Base-by-base conservation (phyloP, 2,888 invertebrate genomes). In the Cyclophora albipunctata region DNA sequence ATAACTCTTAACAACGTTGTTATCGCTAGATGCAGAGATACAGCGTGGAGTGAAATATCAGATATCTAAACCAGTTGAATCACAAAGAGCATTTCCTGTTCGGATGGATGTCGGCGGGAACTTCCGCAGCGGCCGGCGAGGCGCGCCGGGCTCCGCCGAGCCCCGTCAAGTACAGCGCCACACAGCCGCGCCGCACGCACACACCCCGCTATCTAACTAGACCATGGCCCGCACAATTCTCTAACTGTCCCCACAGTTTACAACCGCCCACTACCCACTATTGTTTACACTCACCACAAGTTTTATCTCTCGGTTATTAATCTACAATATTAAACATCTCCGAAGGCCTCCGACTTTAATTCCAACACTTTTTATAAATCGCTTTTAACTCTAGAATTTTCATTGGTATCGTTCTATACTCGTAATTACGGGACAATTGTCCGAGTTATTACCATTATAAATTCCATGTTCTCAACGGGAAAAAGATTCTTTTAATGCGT, bases 401-500 rank as follows among this genome's bases (percentile, higher is more conserved):
- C 20, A 20, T 53, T 47, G 42, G 50, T 44, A 5, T 42, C 52
- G 57, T 57, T 52, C 53, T 52, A 50, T 52, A 58, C 60, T 61
- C 59, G 73, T 73, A 75, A 78, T 76, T 75, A 75, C 67, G 69
- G 70, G 68, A 76, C 77, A 78, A 78, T 81, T 71, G 72, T 57
- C 64, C 62, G 69, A 77, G 75, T 78, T 79, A 79, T 77, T 69
- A 68, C 76, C 73, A 76, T 77, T 81, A 84, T 81, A 83, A 81
- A 83, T 81, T 80, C 65, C 70, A 67, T 77, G 75, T 78, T 77
- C 75, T 76, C 70, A 68, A 72, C 71, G 67, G 66, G 68, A 73
- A 74, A 78, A 76, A 81, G 74, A 82, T 81, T 75, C 77, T 76
- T 81, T 81, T 82, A 83, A 82, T 82, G 83, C 75, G 73, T 77